A percentile compares a stretch with the other conserved stretches of the same genome.
phyloP scores from a whole-genome alignment of 2,113 vertebrate genomes.

The Prolemur simus region DNA sequence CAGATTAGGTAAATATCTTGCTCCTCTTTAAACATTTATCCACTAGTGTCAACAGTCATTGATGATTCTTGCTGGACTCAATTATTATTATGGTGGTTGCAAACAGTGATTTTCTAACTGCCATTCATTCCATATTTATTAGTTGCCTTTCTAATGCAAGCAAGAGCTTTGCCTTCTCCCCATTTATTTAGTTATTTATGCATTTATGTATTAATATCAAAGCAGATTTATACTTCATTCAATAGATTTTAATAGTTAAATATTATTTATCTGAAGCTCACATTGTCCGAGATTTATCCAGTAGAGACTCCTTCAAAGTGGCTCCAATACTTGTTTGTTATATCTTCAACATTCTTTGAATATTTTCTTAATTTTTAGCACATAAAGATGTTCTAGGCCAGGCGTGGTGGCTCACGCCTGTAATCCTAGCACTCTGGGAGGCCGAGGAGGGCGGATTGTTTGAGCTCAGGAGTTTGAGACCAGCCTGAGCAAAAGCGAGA shows the following conservation, averaged over 20 bases:
- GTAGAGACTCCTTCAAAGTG: background rate
- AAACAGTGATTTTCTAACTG: background rate
- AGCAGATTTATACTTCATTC: background rate
- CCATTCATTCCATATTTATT: background rate
- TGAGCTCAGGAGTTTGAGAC: no score
- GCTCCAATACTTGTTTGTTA: background rate
- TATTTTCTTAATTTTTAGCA: background rate
- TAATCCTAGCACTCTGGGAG: no score
- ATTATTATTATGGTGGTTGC: background rate
- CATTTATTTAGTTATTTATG: background rate
- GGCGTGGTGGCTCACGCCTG: no score
- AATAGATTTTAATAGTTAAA: background rate
- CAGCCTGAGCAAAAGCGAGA: no score
- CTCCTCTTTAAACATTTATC: background rate
- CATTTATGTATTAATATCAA: background rate
- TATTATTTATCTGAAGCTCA: background rate
- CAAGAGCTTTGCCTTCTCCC: background rate
- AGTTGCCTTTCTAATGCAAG: background rate
- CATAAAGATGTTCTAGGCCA: background rate
- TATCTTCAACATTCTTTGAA: background rate
- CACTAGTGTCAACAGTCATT: background rate
- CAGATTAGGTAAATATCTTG: background rate
- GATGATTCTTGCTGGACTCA: background rate
- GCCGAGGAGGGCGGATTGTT: no score
- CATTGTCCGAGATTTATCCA: background rate